These are phyloP conservation scores for Marronus borbonicus DNA, from an alignment of 2,888 invertebrate species.

Conservation along the genomic window DNA sequence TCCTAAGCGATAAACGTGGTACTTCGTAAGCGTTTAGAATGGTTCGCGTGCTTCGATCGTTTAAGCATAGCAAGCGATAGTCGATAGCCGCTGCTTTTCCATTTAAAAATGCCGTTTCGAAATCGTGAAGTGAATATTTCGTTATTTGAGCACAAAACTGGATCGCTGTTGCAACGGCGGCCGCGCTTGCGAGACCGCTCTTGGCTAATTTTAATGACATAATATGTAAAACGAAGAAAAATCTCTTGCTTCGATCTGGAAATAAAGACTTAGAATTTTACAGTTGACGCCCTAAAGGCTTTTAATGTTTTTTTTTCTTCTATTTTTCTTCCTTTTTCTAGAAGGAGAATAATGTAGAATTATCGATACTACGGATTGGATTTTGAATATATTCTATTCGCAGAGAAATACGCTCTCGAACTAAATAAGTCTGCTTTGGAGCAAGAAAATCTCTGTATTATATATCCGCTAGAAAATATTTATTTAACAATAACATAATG, in stretches of 20 bases:
- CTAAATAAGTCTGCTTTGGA: too few relatives aligned
- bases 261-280: constrained; percentile 28
- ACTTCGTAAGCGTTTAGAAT: not conserved
- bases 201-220: constrained; percentile 42
- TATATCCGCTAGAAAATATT: too few relatives aligned
- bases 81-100: not conserved
- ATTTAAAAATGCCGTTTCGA: constrained; percentile 24
- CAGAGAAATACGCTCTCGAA: too few relatives aligned
- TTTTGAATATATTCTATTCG: too few relatives aligned
- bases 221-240: constrained; percentile 42
- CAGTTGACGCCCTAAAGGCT: constrained; percentile 10
- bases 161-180: constrained; percentile 34
- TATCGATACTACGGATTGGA: not conserved
- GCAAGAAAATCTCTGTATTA: too few relatives aligned
- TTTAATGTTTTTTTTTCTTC: not conserved
- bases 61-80: not conserved
- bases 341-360: not conserved
- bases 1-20: not conserved
- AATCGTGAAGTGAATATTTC: constrained; percentile 39
- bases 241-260: constrained; percentile 19
- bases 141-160: constrained; percentile 34
- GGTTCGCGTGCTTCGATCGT: not conserved
- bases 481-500: too few relatives aligned
- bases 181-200: constrained; percentile 17
- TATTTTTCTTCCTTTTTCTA: not conserved